These are phyloP conservation scores for Tetragnatha versicolor DNA, from an alignment of 1,140 invertebrate species.

Conservation along the genomic window DNA sequence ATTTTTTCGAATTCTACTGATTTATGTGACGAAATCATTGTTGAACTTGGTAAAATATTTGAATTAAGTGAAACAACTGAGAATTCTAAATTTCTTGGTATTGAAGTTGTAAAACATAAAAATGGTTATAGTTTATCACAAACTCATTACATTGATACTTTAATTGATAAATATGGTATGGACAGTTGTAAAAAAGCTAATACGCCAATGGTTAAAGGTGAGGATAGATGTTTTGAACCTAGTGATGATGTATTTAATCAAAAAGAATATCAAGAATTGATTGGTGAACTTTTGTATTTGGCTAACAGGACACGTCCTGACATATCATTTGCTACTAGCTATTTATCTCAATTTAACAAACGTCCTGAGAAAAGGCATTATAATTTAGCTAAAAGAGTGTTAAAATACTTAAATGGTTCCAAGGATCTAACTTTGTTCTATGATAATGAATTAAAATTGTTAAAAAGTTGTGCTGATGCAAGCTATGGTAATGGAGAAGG, in stretches of 20 bases:
- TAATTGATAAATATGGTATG: neutral
- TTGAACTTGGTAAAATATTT: neutral
- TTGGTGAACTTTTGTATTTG: slow-evolving; percentile 26
- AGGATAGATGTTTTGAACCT: neutral
- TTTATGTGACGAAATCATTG: neutral
- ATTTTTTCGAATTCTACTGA: neutral
- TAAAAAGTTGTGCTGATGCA: neutral
- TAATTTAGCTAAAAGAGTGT: neutral
- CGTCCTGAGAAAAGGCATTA: slow-evolving; percentile 56
- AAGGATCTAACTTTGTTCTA: neutral
- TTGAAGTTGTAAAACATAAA: neutral
- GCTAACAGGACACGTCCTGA: slow-evolving; percentile 44
- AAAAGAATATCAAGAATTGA: slow-evolving; percentile 6
- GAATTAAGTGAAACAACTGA: neutral
- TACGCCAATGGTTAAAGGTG: neutral
- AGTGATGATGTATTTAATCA: neutral
- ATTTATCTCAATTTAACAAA: slow-evolving; percentile 31
- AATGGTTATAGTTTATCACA: neutral
- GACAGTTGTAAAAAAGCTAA: neutral
- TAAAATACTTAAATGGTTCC: neutral
- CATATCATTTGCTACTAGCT: neutral
- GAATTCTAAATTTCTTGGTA: neutral
- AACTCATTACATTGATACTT: neutral
- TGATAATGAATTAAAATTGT: neutral
- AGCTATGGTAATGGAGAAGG: neutral